Percentiles rank a stretch among this genome's conserved stretches.
These are phyloP conservation scores for Karalla daura DNA, from an alignment of 2,797 vertebrate genomes.

Conservation along the genomic window DNA sequence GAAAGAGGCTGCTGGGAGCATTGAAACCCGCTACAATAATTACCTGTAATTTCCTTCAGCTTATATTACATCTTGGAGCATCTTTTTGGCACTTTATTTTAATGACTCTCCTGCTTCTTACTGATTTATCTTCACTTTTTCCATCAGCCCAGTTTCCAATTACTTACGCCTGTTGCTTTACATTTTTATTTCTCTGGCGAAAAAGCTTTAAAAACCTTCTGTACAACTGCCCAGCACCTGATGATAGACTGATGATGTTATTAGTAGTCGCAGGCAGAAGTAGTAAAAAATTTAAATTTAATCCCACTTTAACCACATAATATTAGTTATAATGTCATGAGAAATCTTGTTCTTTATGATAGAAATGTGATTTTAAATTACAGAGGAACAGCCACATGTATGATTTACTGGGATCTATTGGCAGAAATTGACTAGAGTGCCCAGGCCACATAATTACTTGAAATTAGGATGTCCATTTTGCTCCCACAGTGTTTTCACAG, in stretches of 20 bases:
- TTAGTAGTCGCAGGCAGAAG: not conserved
- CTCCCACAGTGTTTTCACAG: too few relatives aligned
- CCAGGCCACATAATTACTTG: too few relatives aligned
- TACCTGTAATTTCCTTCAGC: too few relatives aligned
- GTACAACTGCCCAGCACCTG: not conserved
- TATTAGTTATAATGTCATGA: not conserved
- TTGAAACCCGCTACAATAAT: too few relatives aligned
- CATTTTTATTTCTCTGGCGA: too few relatives aligned
- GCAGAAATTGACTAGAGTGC: too few relatives aligned
- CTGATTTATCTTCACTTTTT: not conserved
- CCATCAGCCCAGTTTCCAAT: not conserved
- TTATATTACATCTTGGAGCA: too few relatives aligned
- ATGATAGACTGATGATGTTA: not conserved
- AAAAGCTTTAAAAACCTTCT: not conserved
- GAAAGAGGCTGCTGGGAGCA: not conserved
- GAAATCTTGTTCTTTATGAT: not conserved
- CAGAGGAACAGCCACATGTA: not conserved
- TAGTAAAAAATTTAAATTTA: not conserved
- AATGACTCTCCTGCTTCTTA: not conserved
- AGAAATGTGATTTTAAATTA: not conserved
- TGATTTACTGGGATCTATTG: too few relatives aligned
- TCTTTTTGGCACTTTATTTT: not conserved
- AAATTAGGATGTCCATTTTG: too few relatives aligned
- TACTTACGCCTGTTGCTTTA: not conserved
- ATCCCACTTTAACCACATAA: not conserved